These are phyloP conservation scores for Bryconaethiops microstoma DNA, from an alignment of 2,797 vertebrate species.

Conservation along the genomic window DNA sequence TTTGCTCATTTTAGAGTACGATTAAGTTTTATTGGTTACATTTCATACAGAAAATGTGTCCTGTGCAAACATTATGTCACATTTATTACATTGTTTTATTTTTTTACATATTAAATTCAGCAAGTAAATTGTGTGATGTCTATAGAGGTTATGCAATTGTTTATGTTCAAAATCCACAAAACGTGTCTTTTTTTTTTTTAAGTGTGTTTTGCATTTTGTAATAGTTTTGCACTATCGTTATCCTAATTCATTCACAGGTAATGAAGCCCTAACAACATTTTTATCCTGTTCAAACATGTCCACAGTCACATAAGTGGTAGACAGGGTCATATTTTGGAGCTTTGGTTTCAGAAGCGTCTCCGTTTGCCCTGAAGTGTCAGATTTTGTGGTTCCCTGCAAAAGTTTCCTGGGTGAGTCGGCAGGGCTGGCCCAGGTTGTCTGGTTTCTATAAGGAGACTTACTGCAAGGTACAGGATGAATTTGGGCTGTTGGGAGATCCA, in stretches of 20 bases:
- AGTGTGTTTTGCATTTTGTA: no score
- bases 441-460: slow-evolving; percentile 23
- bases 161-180: no score
- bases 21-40: no score
- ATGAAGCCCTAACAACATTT: not conserved
- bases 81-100: no score
- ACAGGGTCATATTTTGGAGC: not conserved
- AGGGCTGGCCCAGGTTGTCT: slow-evolving; percentile 2
- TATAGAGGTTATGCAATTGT: no score
- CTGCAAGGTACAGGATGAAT: not conserved
- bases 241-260: not conserved
- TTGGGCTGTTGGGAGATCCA: not conserved
- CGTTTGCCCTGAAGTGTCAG: slow-evolving; percentile 15
- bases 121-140: no score
- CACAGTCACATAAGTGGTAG: slow-evolving; percentile 25
- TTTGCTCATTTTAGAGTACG: no score
- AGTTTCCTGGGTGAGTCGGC: slow-evolving; percentile 3
- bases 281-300: slow-evolving; percentile 2
- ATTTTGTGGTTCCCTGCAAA: not conserved
- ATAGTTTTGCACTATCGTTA: no score
- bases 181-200: no score
- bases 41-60: no score
- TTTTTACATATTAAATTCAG: no score
- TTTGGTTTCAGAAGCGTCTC: slow-evolving; percentile 27
- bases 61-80: no score